Conservation (phyloP, 2,888 invertebrate species). For the Tachina grossa region DNA sequence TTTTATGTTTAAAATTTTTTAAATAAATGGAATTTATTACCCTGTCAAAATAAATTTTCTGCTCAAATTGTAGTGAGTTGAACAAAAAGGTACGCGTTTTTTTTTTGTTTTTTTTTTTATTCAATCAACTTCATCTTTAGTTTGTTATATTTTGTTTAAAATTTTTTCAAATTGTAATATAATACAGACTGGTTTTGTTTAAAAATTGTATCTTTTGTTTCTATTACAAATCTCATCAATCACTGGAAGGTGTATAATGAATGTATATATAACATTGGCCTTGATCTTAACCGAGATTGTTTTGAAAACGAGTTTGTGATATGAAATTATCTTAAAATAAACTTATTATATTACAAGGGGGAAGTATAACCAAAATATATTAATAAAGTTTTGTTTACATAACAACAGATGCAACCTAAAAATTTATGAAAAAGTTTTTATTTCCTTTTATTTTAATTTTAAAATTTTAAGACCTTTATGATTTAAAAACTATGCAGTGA, state of each 20-base stretch:
- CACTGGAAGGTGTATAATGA: slow-evolving; percentile 14
- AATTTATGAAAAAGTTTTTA: no score
- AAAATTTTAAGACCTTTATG: no score
- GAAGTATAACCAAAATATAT: slow-evolving; percentile 2
- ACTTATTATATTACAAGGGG: not conserved
- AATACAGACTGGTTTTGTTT: slow-evolving; percentile 27
- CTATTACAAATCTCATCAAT: slow-evolving; percentile 35
- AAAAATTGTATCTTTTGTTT: not conserved
- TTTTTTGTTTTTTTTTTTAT: not conserved
- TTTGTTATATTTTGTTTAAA: not conserved
- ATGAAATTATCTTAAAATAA: not conserved
- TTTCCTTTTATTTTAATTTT: no score
- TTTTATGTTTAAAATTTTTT: slow-evolving; percentile 10
- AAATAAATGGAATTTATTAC: not conserved
- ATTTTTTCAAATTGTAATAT: slow-evolving; percentile 1
- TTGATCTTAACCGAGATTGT: slow-evolving; percentile 62
- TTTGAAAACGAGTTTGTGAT: slow-evolving; percentile 46
- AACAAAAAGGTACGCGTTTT: not conserved
- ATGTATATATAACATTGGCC: slow-evolving; percentile 40
- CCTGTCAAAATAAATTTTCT: slow-evolving; percentile 58
- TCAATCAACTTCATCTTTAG: not conserved
- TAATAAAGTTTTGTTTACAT: not conserved
- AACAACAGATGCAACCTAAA: no score
- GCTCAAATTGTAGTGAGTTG: slow-evolving; percentile 16
- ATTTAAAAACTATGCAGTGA: no score